A percentile compares a stretch with the other conserved stretches of the same genome.
Evolutionary conservation across 2,113 vertebrate genomes (phyloP).

Genomic region (Sus scrofa): DNA sequence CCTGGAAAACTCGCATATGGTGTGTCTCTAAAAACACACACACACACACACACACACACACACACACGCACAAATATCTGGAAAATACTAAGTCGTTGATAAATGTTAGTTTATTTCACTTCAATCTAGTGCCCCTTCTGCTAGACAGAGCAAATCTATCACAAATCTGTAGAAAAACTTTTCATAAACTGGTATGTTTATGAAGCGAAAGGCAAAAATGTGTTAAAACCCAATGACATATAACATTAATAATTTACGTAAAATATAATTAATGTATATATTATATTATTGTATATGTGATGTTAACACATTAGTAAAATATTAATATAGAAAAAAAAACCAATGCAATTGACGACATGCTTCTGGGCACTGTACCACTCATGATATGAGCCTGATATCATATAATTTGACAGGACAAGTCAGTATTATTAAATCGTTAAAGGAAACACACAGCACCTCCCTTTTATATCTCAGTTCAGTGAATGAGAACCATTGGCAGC

Average conservation of each 20-base stretch:
- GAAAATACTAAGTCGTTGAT: neutral
- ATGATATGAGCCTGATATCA: neutral
- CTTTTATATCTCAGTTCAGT: neutral
- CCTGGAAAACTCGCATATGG: too few species aligned
- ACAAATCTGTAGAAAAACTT: neutral
- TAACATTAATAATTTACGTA: neutral
- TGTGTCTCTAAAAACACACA: too few species aligned
- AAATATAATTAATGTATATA: neutral
- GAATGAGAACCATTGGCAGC: neutral
- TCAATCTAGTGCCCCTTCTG: neutral
- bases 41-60: too few species aligned
- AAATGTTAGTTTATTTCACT: neutral
- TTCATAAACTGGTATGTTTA: neutral
- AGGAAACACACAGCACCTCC: neutral
- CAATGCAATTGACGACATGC: neutral
- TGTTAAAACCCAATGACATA: neutral
- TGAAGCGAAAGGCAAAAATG: neutral
- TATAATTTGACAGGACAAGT: neutral
- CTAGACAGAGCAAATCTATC: neutral
- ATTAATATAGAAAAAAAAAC: neutral
- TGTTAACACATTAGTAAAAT: neutral
- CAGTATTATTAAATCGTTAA: neutral
- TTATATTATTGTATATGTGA: neutral
- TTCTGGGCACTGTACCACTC: neutral
- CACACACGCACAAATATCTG: too few species aligned